Percentiles rank a stretch among this genome's conserved stretches.
Conservation (phyloP, 53 echinoderm and acorn worm species). For the Temnopleurus reevesii region DNA sequence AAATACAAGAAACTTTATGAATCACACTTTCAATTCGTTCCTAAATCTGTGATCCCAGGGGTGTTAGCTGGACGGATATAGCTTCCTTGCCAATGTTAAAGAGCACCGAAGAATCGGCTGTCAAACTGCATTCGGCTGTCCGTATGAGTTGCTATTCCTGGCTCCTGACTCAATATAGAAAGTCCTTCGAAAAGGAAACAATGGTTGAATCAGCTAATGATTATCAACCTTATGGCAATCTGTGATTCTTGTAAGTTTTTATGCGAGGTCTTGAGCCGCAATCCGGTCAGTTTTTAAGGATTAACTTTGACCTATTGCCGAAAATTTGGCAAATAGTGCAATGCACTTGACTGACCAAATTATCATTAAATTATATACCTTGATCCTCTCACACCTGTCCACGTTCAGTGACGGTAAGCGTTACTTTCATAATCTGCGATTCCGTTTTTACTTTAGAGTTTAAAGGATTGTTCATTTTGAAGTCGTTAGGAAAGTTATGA, state of each 20-base stretch:
- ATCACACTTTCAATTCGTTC: not conserved
- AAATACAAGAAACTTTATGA: not conserved
- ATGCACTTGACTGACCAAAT: not conserved
- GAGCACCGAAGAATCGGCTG: not conserved
- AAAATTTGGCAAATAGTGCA: not conserved
- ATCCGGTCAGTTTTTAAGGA: not conserved
- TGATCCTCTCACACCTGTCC: no score
- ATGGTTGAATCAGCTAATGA: slow-evolving; percentile 2
- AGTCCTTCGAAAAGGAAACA: not conserved
- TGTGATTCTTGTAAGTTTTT: not conserved
- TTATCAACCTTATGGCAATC: not conserved
- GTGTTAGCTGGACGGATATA: slow-evolving; percentile 16
- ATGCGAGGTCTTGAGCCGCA: not conserved
- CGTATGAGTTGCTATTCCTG: not conserved
- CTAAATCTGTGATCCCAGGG: not conserved
- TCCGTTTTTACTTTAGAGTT: no score
- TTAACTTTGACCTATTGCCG: not conserved
- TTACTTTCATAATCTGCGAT: no score
- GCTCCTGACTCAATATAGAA: not conserved
- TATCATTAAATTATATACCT: no score
- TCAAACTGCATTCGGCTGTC: slow-evolving; percentile 6
- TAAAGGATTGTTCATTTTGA: no score
- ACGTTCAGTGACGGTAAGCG: no score
- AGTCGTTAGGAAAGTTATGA: no score
- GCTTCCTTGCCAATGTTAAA: not conserved